These are phyloP conservation scores for Lepidothrix coronata DNA, from an alignment of 2,113 vertebrate species.

Conservation along the genomic window DNA sequence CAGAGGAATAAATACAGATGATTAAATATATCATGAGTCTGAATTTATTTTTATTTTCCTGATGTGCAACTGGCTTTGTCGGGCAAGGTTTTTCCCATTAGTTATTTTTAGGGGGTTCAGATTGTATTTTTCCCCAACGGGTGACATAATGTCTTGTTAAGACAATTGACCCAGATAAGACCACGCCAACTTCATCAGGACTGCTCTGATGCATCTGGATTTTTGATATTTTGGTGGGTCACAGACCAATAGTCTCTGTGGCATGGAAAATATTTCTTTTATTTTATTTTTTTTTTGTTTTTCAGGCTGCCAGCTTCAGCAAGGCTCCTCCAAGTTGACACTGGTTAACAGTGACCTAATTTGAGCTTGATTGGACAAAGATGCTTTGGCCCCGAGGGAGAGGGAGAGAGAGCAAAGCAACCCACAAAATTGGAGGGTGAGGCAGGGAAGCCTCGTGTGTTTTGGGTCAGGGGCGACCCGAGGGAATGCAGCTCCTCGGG, in stretches of 20 bases:
- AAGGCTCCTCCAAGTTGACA: conserved; percentile 41
- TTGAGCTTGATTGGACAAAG: conserved; percentile 21
- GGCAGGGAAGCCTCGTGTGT: background rate
- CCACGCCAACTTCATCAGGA: conserved; percentile 57
- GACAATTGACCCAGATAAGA: conserved; percentile 69
- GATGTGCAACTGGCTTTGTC: conserved; percentile 40
- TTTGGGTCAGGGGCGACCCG: background rate
- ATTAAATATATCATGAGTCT: conserved; percentile 61
- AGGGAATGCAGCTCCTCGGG: background rate
- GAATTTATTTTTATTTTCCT: conserved; percentile 64
- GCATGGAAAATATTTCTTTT: conserved; percentile 48
- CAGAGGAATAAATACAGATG: conserved; percentile 62
- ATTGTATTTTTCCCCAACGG: conserved; percentile 60
- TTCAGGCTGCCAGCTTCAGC: conserved; percentile 53
- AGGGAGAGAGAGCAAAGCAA: background rate
- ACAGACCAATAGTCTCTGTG: conserved; percentile 58
- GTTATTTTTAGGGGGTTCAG: conserved; percentile 63
- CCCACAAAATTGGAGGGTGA: background rate
- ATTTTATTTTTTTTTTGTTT: background rate
- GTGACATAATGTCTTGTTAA: conserved; percentile 68
- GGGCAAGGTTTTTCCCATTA: conserved; percentile 62
- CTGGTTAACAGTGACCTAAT: conserved; percentile 50
- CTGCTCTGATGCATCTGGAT: conserved; percentile 51
- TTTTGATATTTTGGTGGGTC: conserved; percentile 71
- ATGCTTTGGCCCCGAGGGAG: conserved; percentile 24